Conservation (phyloP, 1,140 invertebrate genomes). For the Bombus huntii region DNA sequence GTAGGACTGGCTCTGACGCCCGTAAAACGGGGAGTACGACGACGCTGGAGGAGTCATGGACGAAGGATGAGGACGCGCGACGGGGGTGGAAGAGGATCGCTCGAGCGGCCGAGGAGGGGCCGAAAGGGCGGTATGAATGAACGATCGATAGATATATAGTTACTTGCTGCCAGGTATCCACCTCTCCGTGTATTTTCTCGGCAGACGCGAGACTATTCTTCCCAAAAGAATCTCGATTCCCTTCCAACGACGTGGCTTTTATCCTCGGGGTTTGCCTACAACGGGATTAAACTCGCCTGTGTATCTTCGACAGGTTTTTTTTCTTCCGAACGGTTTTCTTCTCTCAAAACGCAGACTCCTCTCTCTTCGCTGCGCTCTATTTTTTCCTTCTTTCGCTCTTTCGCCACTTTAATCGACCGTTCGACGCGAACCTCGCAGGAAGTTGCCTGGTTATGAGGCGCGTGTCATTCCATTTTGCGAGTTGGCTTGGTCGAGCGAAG, state of each 20-base stretch:
- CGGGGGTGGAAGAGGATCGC: constrained; percentile 57
- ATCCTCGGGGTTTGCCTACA: background rate
- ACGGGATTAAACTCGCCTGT: background rate
- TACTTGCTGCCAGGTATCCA: constrained; percentile 58
- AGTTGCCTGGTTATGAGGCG: background rate
- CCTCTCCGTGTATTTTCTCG: constrained; percentile 42
- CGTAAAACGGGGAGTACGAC: constrained; percentile 30
- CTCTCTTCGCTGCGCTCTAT: background rate
- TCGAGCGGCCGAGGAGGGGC: constrained; percentile 59
- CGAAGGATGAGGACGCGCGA: constrained; percentile 38
- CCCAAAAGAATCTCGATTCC: background rate
- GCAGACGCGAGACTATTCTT: background rate
- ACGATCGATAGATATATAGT: constrained; percentile 81
- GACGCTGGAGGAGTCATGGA: constrained; percentile 55
- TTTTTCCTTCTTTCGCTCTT: no score
- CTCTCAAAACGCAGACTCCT: background rate
- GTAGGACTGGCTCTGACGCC: constrained; percentile 62
- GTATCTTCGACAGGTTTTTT: background rate
- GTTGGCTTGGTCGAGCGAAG: background rate
- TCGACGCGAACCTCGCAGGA: no score
- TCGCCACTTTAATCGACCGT: no score
- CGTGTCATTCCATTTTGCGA: no score
- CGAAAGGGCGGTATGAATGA: constrained; percentile 78
- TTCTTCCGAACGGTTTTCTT: background rate
- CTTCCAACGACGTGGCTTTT: background rate